A percentile compares a stretch with the other conserved stretches of the same genome.
phyloP scores from a whole-genome alignment of 2,797 vertebrate genomes.

The Cynodonichthys magdalenae region DNA sequence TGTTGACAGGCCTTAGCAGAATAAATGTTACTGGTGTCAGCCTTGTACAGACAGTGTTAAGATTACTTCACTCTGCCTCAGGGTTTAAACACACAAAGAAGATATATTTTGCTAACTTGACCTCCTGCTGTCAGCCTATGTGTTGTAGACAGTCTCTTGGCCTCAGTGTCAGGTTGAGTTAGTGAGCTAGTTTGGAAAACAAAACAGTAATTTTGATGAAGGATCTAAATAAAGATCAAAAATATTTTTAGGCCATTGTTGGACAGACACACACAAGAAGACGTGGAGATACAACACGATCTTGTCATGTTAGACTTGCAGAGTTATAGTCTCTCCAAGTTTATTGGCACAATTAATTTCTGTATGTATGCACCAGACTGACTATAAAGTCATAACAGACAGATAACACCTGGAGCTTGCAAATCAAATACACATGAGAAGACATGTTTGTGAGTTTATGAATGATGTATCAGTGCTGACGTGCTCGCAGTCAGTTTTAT shows the following conservation, averaged over 20 bases:
- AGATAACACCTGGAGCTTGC: slow-evolving; percentile 63
- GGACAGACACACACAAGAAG: neutral
- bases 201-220: slow-evolving; percentile 7
- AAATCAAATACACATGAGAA: slow-evolving; percentile 16
- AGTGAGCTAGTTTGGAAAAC: slow-evolving; percentile 10
- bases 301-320: slow-evolving; percentile 9
- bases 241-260: slow-evolving; percentile 15
- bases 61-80: slow-evolving; percentile 1
- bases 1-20: slow-evolving; percentile 16
- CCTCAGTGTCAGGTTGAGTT: slow-evolving; percentile 10
- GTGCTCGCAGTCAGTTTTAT: slow-evolving; percentile 40
- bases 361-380: slow-evolving; percentile 31
- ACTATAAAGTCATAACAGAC: slow-evolving; percentile 39
- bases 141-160: slow-evolving; percentile 19
- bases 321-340: slow-evolving; percentile 27
- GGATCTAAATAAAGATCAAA: slow-evolving; percentile 17
- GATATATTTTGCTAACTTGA: slow-evolving; percentile 18
- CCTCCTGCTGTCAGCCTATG: slow-evolving; percentile 12
- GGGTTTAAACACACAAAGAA: slow-evolving; percentile 15
- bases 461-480: slow-evolving; percentile 44
- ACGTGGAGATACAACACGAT: slow-evolving; percentile 3
- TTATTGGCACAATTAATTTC: slow-evolving; percentile 29
- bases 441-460: slow-evolving; percentile 43
- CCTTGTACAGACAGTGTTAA: slow-evolving; percentile 8
- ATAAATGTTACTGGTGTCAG: slow-evolving; percentile 13